Percentiles rank a stretch among this genome's conserved stretches.
Evolutionary conservation across 2,113 vertebrate species (phyloP).

Genomic region (Rousettus leschenaultii): DNA sequence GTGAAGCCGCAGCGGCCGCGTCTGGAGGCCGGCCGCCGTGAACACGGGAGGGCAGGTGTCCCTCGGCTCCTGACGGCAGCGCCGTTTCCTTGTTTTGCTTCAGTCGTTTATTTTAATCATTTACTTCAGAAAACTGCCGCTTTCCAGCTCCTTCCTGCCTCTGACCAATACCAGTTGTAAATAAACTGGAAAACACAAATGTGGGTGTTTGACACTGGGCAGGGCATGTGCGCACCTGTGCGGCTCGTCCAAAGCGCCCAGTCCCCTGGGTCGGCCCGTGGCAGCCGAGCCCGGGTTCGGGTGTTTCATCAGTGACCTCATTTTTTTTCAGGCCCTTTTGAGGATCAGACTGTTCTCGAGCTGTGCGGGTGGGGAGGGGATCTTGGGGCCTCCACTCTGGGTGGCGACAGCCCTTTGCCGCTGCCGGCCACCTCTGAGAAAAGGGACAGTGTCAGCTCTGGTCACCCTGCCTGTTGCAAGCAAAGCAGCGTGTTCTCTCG

Average conservation of each 20-base stretch:
- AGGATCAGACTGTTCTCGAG: background rate
- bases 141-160: background rate
- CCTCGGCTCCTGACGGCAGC: background rate
- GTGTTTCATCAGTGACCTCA: rapidly evolving
- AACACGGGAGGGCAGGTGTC: background rate
- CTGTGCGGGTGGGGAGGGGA: background rate
- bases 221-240: rapidly evolving
- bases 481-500: background rate
- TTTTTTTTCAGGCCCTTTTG: background rate
- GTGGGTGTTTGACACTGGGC: rapidly evolving
- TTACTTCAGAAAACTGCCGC: background rate
- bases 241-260: background rate
- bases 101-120: background rate
- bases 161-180: background rate
- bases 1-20: rapidly evolving
- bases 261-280: no score
- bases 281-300: background rate
- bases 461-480: background rate
- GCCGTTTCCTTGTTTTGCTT: background rate
- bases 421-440: background rate
- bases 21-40: background rate
- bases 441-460: background rate
- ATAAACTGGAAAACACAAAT: background rate
- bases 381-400: rapidly evolving
- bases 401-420: no score